Base-by-base conservation (phyloP, 2,797 vertebrate species). In the Aphelocoma californica region DNA sequence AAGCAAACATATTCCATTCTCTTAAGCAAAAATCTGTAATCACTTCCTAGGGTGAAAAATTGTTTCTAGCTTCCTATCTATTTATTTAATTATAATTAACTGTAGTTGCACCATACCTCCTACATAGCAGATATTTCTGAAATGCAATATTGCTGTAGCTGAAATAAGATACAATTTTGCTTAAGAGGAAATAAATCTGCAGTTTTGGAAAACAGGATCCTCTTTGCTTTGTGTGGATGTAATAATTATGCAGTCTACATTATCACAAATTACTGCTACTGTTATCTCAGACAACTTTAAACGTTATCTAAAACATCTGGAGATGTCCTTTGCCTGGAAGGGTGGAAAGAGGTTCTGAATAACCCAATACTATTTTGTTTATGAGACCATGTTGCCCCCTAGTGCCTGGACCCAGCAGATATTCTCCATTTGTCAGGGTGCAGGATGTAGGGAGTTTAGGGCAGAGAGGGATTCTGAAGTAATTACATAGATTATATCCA, bases 331-430 rank as follows among this genome's bases (percentile, higher is more conserved):
- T 69, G 81, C 45, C 69, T 58, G 6, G 5, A 47, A 50, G 42
- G 28, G n/a, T 12, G 15, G 51, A 82, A 81, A 32, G 6, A 58
- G 0, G 2, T 3, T 50, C 36, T 14, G 9, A 73, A 58, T 6
- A 78, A 64, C 7, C 1, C 9, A 21, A 13, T 2, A 14, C 5
- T 26, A 14, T 3, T 32, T 16, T 53, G 42, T 88, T 74, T 61
- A 31, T 67, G 77, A 66, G 53, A 84, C 70, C 26, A 70, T 25
- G 44, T 83, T 96, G 95, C 96, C 93, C 73, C 13, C 93, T 95
- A 90, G 93, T 75, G 95, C 54, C 73, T 50, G 34, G 66, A 91
- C 3, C 14, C 42, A 40, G 80, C 12, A 85, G 50, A 70, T 29
- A 77, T 1, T 69, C 60, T 28, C 36, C 40, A 54, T 74, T 48